Evolutionary conservation across 2,888 invertebrate species (phyloP), one percentile per base, ranked within the genome.

Genomic region (Piscicola geometra): DNA sequence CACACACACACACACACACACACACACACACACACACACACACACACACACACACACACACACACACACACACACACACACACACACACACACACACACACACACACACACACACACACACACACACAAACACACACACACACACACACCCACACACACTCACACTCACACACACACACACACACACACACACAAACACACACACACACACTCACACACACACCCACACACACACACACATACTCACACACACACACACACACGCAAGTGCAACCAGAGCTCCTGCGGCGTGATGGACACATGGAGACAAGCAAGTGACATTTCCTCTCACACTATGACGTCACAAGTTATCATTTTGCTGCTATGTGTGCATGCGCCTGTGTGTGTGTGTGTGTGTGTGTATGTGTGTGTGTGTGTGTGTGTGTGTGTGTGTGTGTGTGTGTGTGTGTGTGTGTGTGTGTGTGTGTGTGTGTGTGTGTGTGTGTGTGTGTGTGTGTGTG

Each of bases 241-340:
- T 9, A 47, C 50, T 15, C 9, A 47, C 9, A 47, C 50, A 47
- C 50, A 47, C 50, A 47, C 50, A 21, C 50, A 47, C 50, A 47
- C 50, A 47, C 50, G 21, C 9, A 47, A 47, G 12, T n/a, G n/a
- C n/a, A n/a, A n/a, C n/a, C n/a, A n/a, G n/a, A n/a, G n/a, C n/a
- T n/a, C n/a, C n/a, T n/a, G n/a, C n/a, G n/a, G n/a, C n/a, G 9
- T 47, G 50, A 47, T 47, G 21, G 50, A 47, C 50, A 47, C 50
- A 47, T 47, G 50, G 50, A 47, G 50, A 47, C 50, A 47, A 47
- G 50, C 50, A 47, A 47, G 50, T 47, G 50, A 47, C 50, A 47
- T 47, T 47, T 47, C 50, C 50, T 47, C 50, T 47, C 50, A 47
- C 9, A 15, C 50, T n/a, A n/a, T 47, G 50, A 47, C 50, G 50